phyloP scores from a whole-genome alignment of 2,888 invertebrate species.

The Cynaeus angustus region DNA sequence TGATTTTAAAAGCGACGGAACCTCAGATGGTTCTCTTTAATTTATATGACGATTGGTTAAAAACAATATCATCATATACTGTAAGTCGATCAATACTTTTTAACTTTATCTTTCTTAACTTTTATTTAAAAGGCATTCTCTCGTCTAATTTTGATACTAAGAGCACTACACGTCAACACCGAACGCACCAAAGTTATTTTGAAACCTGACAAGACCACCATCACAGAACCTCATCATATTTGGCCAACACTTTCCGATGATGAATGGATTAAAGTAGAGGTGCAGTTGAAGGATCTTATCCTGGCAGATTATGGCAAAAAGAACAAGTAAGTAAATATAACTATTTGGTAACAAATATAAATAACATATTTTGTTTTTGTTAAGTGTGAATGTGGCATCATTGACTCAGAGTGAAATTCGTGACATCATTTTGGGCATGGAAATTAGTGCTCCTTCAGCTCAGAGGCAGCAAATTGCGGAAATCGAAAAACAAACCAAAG shows the following conservation, averaged over 20 bases:
- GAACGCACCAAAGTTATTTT: slow-evolving; percentile 98
- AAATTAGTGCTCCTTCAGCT: slow-evolving; percentile 99
- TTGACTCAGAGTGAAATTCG: slow-evolving; percentile 99
- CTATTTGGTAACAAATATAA: not conserved
- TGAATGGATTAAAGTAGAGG: slow-evolving; percentile 99
- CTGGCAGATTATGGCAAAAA: slow-evolving; percentile 99
- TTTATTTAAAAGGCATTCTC: slow-evolving; percentile 85
- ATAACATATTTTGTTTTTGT: not conserved
- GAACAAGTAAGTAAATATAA: slow-evolving; percentile 83
- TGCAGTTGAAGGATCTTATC: slow-evolving; percentile 98
- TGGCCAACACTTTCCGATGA: slow-evolving; percentile 99
- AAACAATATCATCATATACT: slow-evolving; percentile 99
- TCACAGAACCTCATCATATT: slow-evolving; percentile 99
- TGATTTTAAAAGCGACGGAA: slow-evolving; percentile 98
- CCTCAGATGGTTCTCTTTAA: slow-evolving; percentile 99
- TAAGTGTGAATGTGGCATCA: slow-evolving; percentile 94
- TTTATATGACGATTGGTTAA: slow-evolving; percentile 99
- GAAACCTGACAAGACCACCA: slow-evolving; percentile 99
- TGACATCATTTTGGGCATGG: slow-evolving; percentile 99
- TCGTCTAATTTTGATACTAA: slow-evolving; percentile 94
- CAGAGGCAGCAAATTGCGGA: slow-evolving; percentile 99
- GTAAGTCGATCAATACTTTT: slow-evolving; percentile 69
- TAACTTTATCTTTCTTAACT: not conserved
- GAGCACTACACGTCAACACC: slow-evolving; percentile 98
- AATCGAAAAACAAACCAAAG: slow-evolving; percentile 99